Base-by-base conservation (phyloP, 2,888 invertebrate genomes). In the Megaustenia siamemsis region DNA sequence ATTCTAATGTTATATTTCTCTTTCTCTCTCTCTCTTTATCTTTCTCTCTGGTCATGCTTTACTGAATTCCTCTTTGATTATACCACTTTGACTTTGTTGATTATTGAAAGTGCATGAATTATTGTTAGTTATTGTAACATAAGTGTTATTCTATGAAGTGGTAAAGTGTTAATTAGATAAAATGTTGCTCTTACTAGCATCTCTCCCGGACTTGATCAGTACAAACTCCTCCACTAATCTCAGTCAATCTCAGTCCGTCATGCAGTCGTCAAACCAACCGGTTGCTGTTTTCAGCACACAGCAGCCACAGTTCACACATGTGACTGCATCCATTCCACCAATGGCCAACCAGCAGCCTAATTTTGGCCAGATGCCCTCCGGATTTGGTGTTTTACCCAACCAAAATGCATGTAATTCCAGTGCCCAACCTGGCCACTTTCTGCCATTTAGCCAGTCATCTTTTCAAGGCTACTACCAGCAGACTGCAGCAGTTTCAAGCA, bases 371-470 rank as follows among this genome's bases (percentile, higher is more conserved):
- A 24, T 5, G 12, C 24, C 10, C 12, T 24, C 75, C 32, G 28
- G 15, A 24, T 78, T 78, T 63, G 78, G 66, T 18, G 18, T 43
- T 32, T 6, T 28, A 45, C 0, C 63, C 63, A 63, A 21, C n/a
- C 78, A 78, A n/a, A 63, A 28, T 53, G 40, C 15, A 28, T 63
- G 40, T 28, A 32, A 40, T 45, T 24, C 76, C 5, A 38, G 40
- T 28, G 18, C 38, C 12, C 38, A 38, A 21, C 24, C 38, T 56
- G 32, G 63, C 43, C 78, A 78, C 63, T 78, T 45, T 43, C 63
- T 40, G 24, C 18, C 78, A 43, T 43, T 78, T 66, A 28, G 43
- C 78, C 78, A 78, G 28, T 43, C 66, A 43, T 78, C 78, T 28
- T 1, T 66, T 40, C 56, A 56, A 28, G 45, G 60, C 60, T 56